Conservation (phyloP, 2,113 vertebrate genomes). For the Beaufortia kweichowensis region DNA sequence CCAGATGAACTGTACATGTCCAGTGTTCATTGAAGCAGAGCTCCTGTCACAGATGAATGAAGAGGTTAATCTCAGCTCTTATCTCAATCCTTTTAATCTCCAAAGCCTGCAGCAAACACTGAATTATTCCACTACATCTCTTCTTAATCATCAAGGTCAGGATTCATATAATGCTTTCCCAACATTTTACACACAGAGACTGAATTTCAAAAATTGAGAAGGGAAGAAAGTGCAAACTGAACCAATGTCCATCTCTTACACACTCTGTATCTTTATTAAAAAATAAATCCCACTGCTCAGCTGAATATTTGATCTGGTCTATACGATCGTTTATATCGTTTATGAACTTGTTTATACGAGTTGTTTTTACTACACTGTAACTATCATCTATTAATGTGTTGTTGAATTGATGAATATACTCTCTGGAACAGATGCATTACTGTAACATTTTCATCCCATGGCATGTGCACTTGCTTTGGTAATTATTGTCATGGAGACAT, state of each 20-base stretch:
- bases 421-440: no score
- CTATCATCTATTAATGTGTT: no score
- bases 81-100: constrained; percentile 21
- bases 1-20: neutral
- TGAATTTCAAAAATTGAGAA: neutral
- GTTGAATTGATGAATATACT: no score
- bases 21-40: neutral
- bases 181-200: neutral
- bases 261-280: no score
- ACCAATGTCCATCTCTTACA: neutral
- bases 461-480: neutral
- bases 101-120: constrained; percentile 10
- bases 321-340: no score
- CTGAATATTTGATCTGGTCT: no score
- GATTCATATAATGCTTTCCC: neutral
- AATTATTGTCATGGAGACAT: constrained; percentile 30
- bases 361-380: no score
- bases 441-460: constrained; percentile 2
- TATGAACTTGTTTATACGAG: no score
- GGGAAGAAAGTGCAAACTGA: no score
- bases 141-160: constrained; percentile 31
- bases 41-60: constrained; percentile 17
- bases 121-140: constrained; percentile 29
- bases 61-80: constrained; percentile 35
- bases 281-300: no score